Percentiles rank a stretch among this genome's conserved stretches.
Evolutionary conservation across 2,113 vertebrate species (phyloP).

Genomic region (Microcebus griseorufus): DNA sequence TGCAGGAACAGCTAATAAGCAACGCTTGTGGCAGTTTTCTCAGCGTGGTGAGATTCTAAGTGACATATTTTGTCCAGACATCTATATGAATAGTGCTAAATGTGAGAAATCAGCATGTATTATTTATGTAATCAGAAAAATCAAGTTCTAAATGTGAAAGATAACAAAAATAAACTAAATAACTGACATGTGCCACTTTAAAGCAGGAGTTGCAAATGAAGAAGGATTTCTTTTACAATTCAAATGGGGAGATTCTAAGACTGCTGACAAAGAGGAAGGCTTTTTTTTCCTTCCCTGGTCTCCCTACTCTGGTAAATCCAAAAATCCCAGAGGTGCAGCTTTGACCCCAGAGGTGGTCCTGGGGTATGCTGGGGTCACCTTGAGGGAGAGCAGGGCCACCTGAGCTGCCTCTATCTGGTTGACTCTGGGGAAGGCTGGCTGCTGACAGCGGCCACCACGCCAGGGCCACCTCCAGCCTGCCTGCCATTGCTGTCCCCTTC

Average conservation of each 20-base stretch:
- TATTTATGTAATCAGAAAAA: background rate
- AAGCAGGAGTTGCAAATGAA: background rate
- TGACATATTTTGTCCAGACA: background rate
- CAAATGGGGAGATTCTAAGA: background rate
- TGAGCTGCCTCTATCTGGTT: no score
- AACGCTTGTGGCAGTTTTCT: background rate
- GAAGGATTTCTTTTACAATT: background rate
- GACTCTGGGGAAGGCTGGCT: background rate
- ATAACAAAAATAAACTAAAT: background rate
- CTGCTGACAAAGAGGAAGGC: background rate
- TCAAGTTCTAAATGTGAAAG: background rate
- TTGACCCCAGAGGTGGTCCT: background rate
- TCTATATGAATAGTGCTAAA: background rate
- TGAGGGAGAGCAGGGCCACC: background rate
- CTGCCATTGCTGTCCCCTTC: background rate
- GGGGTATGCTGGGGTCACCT: background rate
- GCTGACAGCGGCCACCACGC: fast-evolving
- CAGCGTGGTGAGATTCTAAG: background rate
- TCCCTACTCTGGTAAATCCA: background rate
- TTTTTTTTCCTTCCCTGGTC: background rate
- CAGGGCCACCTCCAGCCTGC: background rate
- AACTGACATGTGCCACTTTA: background rate
- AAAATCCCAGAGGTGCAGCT: background rate
- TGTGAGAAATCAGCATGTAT: background rate
- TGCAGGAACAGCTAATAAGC: background rate